phyloP scores from a whole-genome alignment of 2,113 vertebrate species.

The Ictalurus furcatus region DNA sequence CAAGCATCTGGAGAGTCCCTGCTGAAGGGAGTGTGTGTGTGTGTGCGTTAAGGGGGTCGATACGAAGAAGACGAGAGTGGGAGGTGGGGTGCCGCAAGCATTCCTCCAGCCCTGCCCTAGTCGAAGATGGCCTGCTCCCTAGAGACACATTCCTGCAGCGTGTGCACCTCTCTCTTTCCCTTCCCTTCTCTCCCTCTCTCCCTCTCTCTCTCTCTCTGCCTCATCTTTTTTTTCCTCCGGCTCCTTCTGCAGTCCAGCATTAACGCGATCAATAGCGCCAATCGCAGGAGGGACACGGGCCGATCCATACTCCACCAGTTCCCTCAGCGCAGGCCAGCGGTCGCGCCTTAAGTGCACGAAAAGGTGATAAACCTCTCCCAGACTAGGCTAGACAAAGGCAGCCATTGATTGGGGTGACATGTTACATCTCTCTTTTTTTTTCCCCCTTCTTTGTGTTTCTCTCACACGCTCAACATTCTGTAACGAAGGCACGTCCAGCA shows the following conservation, averaged over 20 bases:
- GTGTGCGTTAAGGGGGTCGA: constrained; percentile 33
- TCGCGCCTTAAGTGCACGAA: constrained; percentile 78
- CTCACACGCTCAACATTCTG: constrained; percentile 9
- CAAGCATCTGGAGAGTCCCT: constrained; percentile 49
- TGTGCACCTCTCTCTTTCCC: constrained; percentile 66
- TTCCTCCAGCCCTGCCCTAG: constrained; percentile 76
- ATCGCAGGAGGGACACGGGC: constrained; percentile 78
- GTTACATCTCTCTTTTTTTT: constrained; percentile 70
- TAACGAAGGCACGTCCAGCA: background rate
- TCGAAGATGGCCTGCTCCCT: constrained; percentile 70
- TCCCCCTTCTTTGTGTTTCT: constrained; percentile 40
- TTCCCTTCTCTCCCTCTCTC: constrained; percentile 56
- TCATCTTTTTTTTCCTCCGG: constrained; percentile 62
- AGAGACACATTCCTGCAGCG: constrained; percentile 78
- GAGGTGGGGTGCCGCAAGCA: constrained; percentile 58
- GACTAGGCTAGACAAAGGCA: constrained; percentile 70
- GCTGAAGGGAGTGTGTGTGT: constrained; percentile 37
- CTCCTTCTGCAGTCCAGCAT: constrained; percentile 80
- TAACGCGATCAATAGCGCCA: constrained; percentile 79
- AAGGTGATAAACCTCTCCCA: constrained; percentile 78
- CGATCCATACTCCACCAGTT: constrained; percentile 75
- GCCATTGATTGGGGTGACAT: constrained; percentile 76
- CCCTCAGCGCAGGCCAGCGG: constrained; percentile 79
- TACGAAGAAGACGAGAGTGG: constrained; percentile 25
- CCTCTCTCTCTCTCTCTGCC: constrained; percentile 1